Evolutionary conservation across 1,140 invertebrate genomes (phyloP).

Genomic region (Amphibalanus amphitrite): DNA sequence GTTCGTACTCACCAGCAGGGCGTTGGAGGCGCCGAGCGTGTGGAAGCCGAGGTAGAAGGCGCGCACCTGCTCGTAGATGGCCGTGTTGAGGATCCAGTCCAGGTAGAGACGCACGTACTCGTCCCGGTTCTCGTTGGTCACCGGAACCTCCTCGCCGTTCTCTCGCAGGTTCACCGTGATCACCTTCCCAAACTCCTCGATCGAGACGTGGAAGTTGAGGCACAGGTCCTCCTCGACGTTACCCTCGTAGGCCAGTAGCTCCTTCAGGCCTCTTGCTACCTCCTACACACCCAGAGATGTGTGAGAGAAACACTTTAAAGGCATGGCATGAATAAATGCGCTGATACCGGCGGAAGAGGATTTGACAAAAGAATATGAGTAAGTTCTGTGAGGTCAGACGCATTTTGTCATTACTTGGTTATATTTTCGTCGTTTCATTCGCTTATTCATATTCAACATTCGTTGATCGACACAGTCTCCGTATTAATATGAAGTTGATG

Average conservation of each 20-base stretch:
- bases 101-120: conserved; percentile 45
- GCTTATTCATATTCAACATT: no score
- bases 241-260: conserved; percentile 43
- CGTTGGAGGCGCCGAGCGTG: conserved; percentile 48
- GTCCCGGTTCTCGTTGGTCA: conserved; percentile 35
- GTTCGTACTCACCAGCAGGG: conserved; percentile 39
- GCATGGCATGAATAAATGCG: no score
- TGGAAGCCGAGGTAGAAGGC: conserved; percentile 51
- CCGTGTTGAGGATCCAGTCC: conserved; percentile 43
- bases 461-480: no score
- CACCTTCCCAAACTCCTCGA: conserved; percentile 37
- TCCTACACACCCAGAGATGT: conserved; percentile 27
- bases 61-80: conserved; percentile 43
- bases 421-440: no score
- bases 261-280: conserved; percentile 38
- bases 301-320: no score
- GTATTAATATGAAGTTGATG: no score
- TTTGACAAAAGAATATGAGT: no score
- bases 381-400: no score
- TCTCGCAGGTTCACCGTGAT: conserved; percentile 39
- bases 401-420: no score
- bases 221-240: conserved; percentile 49
- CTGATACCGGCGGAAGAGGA: no score
- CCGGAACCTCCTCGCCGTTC: conserved; percentile 35
- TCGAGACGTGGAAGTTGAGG: conserved; percentile 40